Evolutionary conservation across 2,888 invertebrate species (phyloP), one percentile per base, ranked within the genome.

Genomic region (Uropetala carovei): DNA sequence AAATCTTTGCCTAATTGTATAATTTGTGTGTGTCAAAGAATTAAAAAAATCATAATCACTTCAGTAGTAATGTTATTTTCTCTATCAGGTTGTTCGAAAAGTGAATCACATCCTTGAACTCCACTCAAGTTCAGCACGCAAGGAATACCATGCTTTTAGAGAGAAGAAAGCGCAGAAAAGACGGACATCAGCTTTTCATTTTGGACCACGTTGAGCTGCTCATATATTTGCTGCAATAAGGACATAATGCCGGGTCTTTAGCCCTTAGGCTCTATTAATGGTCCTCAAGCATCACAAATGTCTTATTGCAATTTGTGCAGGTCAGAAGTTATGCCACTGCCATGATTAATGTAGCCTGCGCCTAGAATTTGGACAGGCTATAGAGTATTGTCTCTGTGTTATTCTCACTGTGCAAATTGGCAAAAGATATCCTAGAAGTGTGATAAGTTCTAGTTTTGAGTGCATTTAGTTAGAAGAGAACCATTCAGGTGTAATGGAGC

Each of bases 41-140:
- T 60, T 60, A 4, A 5, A 16, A n/a, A 16, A 60, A 16, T 60
- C 60, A 60, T 16, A 16, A 60, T 60, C 60, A 60, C 14, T 60
- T 60, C 18, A 16, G 18, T 60, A 60, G 18, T 60, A 60, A 60
- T 60, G 18, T 60, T 18, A 2, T 43, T 75, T 56, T 92, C 83
- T 60, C 2, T n/a, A 18, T 10, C 75, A 68, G 92, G 98, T 99
- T 89, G 97, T 98, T 0, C 97, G 97, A 93, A 98, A 99, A 95
- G 96, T 99, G 16, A 98, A 98, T 95, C 97, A 98, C 93, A 98
- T 99, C 93, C 95, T 99, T 93, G 98, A 98, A 94, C 95, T 98
- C 94, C 96, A 97, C 93, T 97, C 97, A 92, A 98, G 98, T 94
- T 96, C 97, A 8, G 97, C 97, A 93, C 96, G 98, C 86, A 97